Base-by-base conservation (phyloP, 2,113 vertebrate species). In the Onychostoma macrolepis region DNA sequence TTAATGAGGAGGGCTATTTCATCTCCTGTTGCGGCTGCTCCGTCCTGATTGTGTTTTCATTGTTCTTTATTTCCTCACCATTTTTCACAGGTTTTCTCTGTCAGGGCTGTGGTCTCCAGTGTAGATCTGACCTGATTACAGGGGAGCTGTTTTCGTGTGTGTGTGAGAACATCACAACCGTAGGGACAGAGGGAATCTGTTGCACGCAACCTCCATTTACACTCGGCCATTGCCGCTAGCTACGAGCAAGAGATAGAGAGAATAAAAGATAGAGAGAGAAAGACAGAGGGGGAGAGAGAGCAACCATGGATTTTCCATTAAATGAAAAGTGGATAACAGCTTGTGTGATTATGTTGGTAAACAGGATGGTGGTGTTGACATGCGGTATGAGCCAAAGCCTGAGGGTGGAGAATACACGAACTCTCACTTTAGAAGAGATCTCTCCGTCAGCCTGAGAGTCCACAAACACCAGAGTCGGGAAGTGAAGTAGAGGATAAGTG, bases 391-490 rank as follows among this genome's bases (percentile, higher is more conserved):
- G 28, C 69, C 67, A 53, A 86, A 77, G 83, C 77, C 82, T 79
- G 36, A 83, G 92, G 90, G 88, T 81, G 88, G 87, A 91, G 87
- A 86, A 80, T 86, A 87, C 88, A 89, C 89, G 89, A 43, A 72
- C 87, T 50, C 87, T 86, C 50, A 21, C 83, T 36, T 65, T 83
- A 36, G 33, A 77, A 30, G 41, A 87, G 82, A 74, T 36, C 71
- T 71, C 48, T 71, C 61, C 69, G 24, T 85, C n/a, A 82, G 56
- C 19, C 74, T 81, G 78, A 92, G 28, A 86, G 81, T 58, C 85
- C 90, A 87, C 88, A 89, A 84, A 86, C 85, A 67, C 85, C 85
- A 45, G 83, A 87, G 71, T 38, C 56, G 50, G 26, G 28, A 61
- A 80, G 13, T 15, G 45, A 80, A 7, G 17, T 26, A 45, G 41